Evolutionary conservation across 2,888 invertebrate species (phyloP).

Genomic region (Tiphia femorata): DNA sequence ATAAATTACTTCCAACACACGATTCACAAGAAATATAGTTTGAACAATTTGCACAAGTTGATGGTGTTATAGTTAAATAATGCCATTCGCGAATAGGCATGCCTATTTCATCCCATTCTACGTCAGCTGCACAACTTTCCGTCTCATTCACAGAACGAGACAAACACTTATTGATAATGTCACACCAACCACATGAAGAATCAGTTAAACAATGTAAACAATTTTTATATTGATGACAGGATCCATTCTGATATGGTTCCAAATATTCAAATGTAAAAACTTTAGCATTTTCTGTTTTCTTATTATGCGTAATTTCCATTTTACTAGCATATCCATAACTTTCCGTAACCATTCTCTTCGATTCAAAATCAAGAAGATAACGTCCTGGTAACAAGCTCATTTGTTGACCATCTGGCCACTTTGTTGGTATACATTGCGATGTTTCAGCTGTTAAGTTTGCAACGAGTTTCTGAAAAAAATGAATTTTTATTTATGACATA

Average conservation of each 20-base stretch:
- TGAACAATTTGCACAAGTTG: constrained; percentile 88
- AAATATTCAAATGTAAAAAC: constrained; percentile 91
- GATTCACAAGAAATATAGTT: constrained; percentile 90
- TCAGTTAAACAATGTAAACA: constrained; percentile 91
- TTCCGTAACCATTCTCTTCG: constrained; percentile 72
- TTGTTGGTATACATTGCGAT: constrained; percentile 78
- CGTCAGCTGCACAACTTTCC: constrained; percentile 72
- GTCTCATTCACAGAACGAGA: constrained; percentile 78
- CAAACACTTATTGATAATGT: constrained; percentile 79
- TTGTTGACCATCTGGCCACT: constrained; percentile 73
- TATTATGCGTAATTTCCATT: constrained; percentile 86
- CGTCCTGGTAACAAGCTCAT: constrained; percentile 74
- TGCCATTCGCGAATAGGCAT: constrained; percentile 76
- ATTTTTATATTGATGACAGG: constrained; percentile 83
- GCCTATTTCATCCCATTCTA: constrained; percentile 72
- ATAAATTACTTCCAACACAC: constrained; percentile 80
- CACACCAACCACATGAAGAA: constrained; percentile 94
- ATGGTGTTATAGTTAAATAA: constrained; percentile 85
- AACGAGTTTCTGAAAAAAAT: constrained; percentile 68
- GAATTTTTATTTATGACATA: too few relatives aligned
- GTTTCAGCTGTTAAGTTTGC: constrained; percentile 78
- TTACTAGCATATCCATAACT: constrained; percentile 73
- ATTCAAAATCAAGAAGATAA: constrained; percentile 77
- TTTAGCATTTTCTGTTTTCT: constrained; percentile 81
- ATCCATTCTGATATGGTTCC: constrained; percentile 87